phyloP scores from a whole-genome alignment of 2,797 vertebrate genomes.

The Salmo trutta region DNA sequence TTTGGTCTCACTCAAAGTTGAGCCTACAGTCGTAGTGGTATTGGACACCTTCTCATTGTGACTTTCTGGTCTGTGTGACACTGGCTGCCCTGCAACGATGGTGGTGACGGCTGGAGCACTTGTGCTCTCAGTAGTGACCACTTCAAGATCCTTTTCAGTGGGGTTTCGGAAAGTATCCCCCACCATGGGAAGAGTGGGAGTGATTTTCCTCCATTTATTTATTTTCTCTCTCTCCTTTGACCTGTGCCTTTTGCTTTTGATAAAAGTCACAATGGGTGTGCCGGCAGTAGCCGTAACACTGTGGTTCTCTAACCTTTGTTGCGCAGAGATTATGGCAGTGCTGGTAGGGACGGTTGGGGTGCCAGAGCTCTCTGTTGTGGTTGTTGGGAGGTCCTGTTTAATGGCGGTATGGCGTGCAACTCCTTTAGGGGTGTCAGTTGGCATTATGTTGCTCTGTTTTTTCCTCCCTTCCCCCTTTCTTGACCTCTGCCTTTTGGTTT shows the following conservation, averaged over 20 bases:
- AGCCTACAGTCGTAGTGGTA: slow-evolving; percentile 6
- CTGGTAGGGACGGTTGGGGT: slow-evolving; percentile 19
- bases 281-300: slow-evolving; percentile 23
- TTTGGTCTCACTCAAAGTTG: slow-evolving; percentile 42
- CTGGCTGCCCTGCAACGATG: slow-evolving; percentile 1
- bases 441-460: slow-evolving; percentile 45
- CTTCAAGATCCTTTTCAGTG: slow-evolving; percentile 41
- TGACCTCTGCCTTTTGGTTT: slow-evolving; percentile 32
- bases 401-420: neutral
- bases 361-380: slow-evolving; percentile 21
- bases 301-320: slow-evolving; percentile 33
- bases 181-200: slow-evolving; percentile 34
- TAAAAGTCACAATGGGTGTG: slow-evolving; percentile 40
- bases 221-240: slow-evolving; percentile 61
- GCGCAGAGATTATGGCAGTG: slow-evolving; percentile 24
- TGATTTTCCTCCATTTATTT: slow-evolving; percentile 56
- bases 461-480: slow-evolving; percentile 41
- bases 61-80: slow-evolving; percentile 34
- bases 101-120: slow-evolving; percentile 18
- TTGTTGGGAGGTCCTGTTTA: slow-evolving; percentile 16
- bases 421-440: slow-evolving; percentile 17
- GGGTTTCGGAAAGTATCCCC: slow-evolving; percentile 33
- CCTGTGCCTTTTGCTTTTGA: slow-evolving; percentile 47
- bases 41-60: neutral
- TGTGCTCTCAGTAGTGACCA: slow-evolving; percentile 17